These are phyloP conservation scores for Australoheros scitulus DNA, from an alignment of 2,113 vertebrate genomes.

Conservation along the genomic window DNA sequence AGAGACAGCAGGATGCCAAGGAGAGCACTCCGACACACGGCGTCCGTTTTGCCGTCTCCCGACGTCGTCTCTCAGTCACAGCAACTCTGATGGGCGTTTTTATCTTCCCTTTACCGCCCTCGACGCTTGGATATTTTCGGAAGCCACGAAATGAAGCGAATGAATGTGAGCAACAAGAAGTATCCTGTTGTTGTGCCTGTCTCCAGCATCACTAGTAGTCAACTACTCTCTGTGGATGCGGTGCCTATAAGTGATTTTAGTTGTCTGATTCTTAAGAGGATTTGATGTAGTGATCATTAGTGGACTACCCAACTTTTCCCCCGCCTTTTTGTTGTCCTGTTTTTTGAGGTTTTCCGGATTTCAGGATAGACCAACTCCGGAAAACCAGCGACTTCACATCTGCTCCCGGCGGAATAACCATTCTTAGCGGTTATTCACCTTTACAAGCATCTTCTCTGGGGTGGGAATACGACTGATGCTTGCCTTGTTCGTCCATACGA, in stretches of 20 bases:
- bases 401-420: constrained; percentile 70
- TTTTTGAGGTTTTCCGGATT: constrained; percentile 62
- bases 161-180: constrained; percentile 83
- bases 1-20: constrained; percentile 70
- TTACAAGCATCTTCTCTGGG: constrained; percentile 72
- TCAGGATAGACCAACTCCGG: constrained; percentile 75
- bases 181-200: constrained; percentile 66
- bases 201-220: constrained; percentile 62
- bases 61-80: constrained; percentile 61
- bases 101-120: constrained; percentile 51
- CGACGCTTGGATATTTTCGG: constrained; percentile 71
- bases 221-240: constrained; percentile 66
- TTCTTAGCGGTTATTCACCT: constrained; percentile 70
- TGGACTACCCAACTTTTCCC: constrained; percentile 69
- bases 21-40: constrained; percentile 60
- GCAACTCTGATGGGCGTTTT: constrained; percentile 76
- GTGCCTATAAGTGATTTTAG: constrained; percentile 42
- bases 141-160: constrained; percentile 79
- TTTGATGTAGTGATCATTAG: constrained; percentile 46
- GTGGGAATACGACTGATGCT: constrained; percentile 75
- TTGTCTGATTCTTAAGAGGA: constrained; percentile 50
- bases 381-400: constrained; percentile 64
- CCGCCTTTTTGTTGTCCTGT: constrained; percentile 44
- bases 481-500: constrained; percentile 55
- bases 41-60: constrained; percentile 58